Evolutionary conservation across 2,888 invertebrate species (phyloP).

Genomic region (Apantesis nais): DNA sequence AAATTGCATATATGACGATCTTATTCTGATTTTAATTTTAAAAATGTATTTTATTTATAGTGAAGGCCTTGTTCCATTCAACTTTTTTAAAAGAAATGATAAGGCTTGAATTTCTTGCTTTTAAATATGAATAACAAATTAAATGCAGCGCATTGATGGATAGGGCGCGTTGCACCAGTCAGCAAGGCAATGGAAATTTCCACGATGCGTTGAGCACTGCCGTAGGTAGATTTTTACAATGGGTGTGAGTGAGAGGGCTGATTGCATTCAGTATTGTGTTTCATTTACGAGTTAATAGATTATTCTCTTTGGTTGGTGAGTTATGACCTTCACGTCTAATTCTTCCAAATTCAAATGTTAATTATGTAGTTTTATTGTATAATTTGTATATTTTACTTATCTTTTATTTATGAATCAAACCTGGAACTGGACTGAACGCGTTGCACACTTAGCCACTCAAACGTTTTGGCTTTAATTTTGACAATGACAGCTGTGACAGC

Average conservation of each 20-base stretch:
- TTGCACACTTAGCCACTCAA: background rate
- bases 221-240: constrained; percentile 7
- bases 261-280: background rate
- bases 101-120: background rate
- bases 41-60: background rate
- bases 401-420: background rate
- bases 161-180: background rate
- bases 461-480: too few relatives aligned
- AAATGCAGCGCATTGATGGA: background rate
- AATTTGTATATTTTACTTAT: background rate
- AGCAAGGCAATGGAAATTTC: constrained; percentile 9
- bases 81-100: background rate
- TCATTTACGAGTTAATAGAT: background rate
- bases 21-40: background rate
- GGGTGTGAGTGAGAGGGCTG: background rate
- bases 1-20: background rate
- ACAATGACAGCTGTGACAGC: too few relatives aligned
- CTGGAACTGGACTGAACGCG: background rate
- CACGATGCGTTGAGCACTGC: constrained; percentile 4
- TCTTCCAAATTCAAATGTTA: background rate
- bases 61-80: too few relatives aligned
- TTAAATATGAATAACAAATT: background rate
- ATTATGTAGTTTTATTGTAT: background rate
- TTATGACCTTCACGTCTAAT: background rate
- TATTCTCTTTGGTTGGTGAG: background rate